A percentile compares a stretch with the other conserved stretches of the same genome.
phyloP scores from a whole-genome alignment of 2,797 vertebrate species.

The Dromococcyx pavoninus region DNA sequence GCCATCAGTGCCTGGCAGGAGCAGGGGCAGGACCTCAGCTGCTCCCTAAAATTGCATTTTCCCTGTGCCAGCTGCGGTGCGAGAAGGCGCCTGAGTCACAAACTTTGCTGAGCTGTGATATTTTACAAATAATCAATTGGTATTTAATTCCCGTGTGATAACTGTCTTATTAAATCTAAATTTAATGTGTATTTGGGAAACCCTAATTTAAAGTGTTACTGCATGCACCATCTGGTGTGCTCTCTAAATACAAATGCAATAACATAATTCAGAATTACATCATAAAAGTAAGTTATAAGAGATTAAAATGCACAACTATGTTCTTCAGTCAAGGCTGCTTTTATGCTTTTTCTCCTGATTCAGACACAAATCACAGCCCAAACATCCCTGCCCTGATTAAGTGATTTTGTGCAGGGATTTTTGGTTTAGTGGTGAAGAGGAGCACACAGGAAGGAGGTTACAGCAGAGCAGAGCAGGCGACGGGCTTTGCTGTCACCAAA shows the following conservation, averaged over 20 bases:
- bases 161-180: constrained; percentile 74
- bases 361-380: constrained; percentile 45
- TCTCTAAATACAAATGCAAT: constrained; percentile 58
- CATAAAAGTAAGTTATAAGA: constrained; percentile 52
- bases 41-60: neutral
- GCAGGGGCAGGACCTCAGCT: neutral
- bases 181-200: constrained; percentile 71
- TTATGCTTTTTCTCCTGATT: constrained; percentile 39
- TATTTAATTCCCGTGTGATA: constrained; percentile 65
- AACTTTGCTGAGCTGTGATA: neutral
- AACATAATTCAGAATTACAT: constrained; percentile 62
- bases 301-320: constrained; percentile 34
- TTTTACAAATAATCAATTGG: constrained; percentile 53
- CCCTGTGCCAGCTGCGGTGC: neutral
- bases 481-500: neutral
- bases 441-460: neutral
- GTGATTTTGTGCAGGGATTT: constrained; percentile 5
- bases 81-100: neutral
- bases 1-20: fast-evolving
- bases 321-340: constrained; percentile 36
- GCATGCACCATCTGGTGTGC: constrained; percentile 62
- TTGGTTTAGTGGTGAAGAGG: neutral
- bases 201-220: constrained; percentile 67
- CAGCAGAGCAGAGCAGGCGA: neutral
- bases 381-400: neutral